These are phyloP conservation scores for Rhadina sibilatrix DNA, from an alignment of 2,113 vertebrate genomes.

Conservation along the genomic window DNA sequence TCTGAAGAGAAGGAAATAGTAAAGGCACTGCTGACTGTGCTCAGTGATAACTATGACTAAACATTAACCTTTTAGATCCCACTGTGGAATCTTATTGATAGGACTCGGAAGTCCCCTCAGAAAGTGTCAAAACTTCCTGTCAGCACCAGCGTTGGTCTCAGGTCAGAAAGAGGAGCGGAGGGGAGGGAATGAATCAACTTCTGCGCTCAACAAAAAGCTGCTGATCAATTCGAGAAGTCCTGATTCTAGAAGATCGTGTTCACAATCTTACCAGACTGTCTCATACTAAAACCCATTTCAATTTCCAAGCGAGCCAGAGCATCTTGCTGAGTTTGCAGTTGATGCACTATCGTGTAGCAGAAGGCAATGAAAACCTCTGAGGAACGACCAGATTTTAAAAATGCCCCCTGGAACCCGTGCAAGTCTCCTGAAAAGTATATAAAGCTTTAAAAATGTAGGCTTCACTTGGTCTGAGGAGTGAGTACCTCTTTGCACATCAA, in stretches of 20 bases:
- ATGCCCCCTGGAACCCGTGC: constrained; percentile 13
- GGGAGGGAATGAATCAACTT: constrained; percentile 47
- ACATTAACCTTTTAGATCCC: constrained; percentile 43
- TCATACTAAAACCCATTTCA: constrained; percentile 34
- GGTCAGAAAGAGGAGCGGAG: background rate
- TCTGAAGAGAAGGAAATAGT: constrained; percentile 35
- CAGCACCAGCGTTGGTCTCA: background rate
- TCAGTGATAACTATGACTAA: constrained; percentile 50
- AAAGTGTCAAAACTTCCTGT: background rate
- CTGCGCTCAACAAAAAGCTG: constrained; percentile 19
- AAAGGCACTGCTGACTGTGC: constrained; percentile 30
- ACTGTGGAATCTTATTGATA: background rate
- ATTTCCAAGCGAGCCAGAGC: constrained; percentile 8
- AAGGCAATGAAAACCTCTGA: background rate
- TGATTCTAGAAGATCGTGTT: constrained; percentile 24
- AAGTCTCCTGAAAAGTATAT: background rate
- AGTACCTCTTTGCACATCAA: constrained; percentile 1
- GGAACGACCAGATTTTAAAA: constrained; percentile 3
- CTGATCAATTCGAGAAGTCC: constrained; percentile 34
- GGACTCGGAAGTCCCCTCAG: background rate
- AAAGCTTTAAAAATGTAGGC: background rate
- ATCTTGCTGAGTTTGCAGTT: constrained; percentile 39
- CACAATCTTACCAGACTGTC: constrained; percentile 19
- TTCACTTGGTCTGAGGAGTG: background rate
- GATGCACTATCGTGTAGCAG: background rate